Conservation (phyloP, 2,113 vertebrate genomes). For the Genyomyrus donnyi region DNA sequence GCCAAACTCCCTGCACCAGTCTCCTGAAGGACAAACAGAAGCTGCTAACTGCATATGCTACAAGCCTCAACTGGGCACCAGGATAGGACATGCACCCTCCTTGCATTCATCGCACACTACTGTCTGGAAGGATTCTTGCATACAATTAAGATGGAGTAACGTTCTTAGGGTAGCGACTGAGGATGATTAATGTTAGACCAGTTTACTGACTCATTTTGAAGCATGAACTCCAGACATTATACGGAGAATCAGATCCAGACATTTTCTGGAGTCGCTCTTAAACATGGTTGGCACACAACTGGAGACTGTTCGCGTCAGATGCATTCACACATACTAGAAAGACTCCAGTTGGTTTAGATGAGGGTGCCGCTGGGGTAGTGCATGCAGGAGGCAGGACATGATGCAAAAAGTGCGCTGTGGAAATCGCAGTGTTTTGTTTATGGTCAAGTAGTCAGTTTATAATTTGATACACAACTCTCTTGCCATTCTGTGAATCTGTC, state of each 20-base stretch:
- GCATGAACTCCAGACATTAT: background rate
- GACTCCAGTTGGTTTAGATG: background rate
- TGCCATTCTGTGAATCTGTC: background rate
- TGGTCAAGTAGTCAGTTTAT: background rate
- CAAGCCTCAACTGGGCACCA: background rate
- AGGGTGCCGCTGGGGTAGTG: background rate
- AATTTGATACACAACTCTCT: background rate
- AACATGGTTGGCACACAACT: background rate
- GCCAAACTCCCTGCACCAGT: background rate
- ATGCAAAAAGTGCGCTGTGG: background rate
- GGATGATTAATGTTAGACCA: background rate
- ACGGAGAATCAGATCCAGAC: background rate
- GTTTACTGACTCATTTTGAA: background rate
- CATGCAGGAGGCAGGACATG: background rate
- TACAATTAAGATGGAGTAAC: background rate
- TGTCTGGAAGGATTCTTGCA: background rate
- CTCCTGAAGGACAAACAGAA: background rate
- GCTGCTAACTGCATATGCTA: background rate
- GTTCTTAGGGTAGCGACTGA: background rate
- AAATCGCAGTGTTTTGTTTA: background rate
- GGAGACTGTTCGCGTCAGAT: background rate
- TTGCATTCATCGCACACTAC: background rate
- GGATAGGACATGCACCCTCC: background rate
- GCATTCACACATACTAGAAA: background rate
- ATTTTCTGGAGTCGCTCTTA: background rate